Percentiles rank a stretch among this genome's conserved stretches.
phyloP scores from a whole-genome alignment of 2,888 invertebrate species.

The Protodeltote pygarga region DNA sequence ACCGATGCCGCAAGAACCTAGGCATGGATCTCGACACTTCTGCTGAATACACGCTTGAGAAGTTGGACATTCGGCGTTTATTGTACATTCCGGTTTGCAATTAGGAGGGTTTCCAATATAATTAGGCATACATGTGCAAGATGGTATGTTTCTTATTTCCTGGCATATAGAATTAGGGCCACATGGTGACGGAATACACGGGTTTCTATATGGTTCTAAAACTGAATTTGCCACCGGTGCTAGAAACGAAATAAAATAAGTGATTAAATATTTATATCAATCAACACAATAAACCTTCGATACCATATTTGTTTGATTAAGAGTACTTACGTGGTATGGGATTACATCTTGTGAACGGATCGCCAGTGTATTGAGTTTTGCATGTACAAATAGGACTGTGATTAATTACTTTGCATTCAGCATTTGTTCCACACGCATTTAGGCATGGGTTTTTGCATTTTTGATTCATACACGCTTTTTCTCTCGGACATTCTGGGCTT shows the following conservation, averaged over 20 bases:
- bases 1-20: conserved; percentile 89
- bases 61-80: conserved; percentile 90
- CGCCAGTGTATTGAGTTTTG: conserved; percentile 88
- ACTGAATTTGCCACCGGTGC: conserved; percentile 79
- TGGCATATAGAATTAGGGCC: conserved; percentile 90
- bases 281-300: not conserved
- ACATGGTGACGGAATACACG: conserved; percentile 89
- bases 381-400: conserved; percentile 94
- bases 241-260: conserved; percentile 65
- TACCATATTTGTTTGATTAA: not conserved
- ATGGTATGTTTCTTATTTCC: conserved; percentile 86
- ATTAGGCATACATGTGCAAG: conserved; percentile 88
- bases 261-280: not conserved
- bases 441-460: conserved; percentile 93
- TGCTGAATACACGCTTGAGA: conserved; percentile 90
- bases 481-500: conserved; percentile 91
- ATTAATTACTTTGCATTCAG: conserved; percentile 91
- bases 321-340: conserved; percentile 82
- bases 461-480: conserved; percentile 91
- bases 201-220: conserved; percentile 81
- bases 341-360: conserved; percentile 88
- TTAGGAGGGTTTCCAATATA: conserved; percentile 89
- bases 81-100: conserved; percentile 90
- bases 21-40: conserved; percentile 91
- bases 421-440: conserved; percentile 89